Percentiles rank a stretch among this genome's conserved stretches.
phyloP scores from a whole-genome alignment of 2,797 vertebrate species.

The Clarias platycephalus region DNA sequence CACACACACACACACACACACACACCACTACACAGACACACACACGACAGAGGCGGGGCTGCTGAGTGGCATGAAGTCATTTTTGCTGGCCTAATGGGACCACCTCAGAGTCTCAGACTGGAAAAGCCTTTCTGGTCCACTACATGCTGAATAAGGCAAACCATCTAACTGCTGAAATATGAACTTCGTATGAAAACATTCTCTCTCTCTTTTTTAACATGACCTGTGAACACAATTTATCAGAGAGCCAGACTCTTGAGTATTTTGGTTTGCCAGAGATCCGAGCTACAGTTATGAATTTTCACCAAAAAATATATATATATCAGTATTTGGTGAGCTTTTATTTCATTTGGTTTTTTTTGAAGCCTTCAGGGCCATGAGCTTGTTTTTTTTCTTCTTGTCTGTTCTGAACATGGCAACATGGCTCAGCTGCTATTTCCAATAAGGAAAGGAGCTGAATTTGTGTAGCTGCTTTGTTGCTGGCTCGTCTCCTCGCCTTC shows the following conservation, averaged over 20 bases:
- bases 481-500: conserved; percentile 33
- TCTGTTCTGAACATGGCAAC: conserved; percentile 15
- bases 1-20: conserved; percentile 41
- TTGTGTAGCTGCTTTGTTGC: conserved; percentile 23
- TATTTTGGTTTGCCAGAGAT: conserved; percentile 30
- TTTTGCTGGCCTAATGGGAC: conserved; percentile 49
- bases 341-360: not conserved
- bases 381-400: conserved; percentile 14
- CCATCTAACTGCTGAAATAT: conserved; percentile 36
- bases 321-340: not conserved
- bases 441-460: conserved; percentile 10
- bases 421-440: conserved; percentile 33
- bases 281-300: not conserved
- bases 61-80: conserved; percentile 44
- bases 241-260: conserved; percentile 24
- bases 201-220: not conserved
- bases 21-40: conserved; percentile 40
- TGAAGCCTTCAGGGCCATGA: conserved; percentile 12
- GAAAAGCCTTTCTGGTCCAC: conserved; percentile 39
- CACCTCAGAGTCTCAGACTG: conserved; percentile 51
- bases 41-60: conserved; percentile 44
- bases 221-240: conserved; percentile 36
- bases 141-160: conserved; percentile 50
- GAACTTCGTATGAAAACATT: conserved; percentile 36
- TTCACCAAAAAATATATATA: not conserved